These are phyloP conservation scores for Ischnura elegans DNA, from an alignment of 2,888 invertebrate species.

Conservation along the genomic window DNA sequence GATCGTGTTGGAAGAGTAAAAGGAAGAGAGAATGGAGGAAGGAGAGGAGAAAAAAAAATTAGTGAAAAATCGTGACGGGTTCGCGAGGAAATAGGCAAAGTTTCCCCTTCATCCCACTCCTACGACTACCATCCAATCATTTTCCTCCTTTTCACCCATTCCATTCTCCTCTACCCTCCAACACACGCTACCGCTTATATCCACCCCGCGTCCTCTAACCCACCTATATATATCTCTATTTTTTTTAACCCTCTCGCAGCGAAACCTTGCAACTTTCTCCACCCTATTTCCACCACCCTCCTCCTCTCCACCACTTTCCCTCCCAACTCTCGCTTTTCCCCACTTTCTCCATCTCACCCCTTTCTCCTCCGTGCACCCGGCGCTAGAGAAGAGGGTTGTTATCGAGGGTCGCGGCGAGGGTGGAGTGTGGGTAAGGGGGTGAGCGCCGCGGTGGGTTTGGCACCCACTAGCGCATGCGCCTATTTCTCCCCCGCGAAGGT, in stretches of 20 bases:
- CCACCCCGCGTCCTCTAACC: neutral
- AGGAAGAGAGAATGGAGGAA: no score
- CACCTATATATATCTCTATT: neutral
- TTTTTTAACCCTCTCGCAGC: conserved; percentile 6
- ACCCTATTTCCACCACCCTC: conserved; percentile 19
- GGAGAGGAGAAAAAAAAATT: neutral
- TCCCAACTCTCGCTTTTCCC: conserved; percentile 57
- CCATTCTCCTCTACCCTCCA: no score
- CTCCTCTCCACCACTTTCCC: conserved; percentile 44
- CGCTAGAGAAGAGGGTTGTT: conserved; percentile 50
- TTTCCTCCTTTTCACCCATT: no score
- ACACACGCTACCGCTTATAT: no score
- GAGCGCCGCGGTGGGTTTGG: conserved; percentile 34
- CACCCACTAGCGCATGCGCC: conserved; percentile 33
- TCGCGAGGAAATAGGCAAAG: conserved; percentile 56
- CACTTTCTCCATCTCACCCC: neutral
- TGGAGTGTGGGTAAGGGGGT: neutral
- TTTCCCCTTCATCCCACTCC: no score
- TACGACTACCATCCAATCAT: neutral
- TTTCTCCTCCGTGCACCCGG: neutral
- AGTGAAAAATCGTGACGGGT: conserved; percentile 30
- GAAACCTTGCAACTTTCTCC: conserved; percentile 50
- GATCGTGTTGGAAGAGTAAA: no score
- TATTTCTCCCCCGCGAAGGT: neutral
- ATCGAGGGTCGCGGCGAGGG: neutral